Percentiles rank a stretch among this genome's conserved stretches.
Evolutionary conservation across 1,140 invertebrate species (phyloP).

Genomic region (Drusus annulatus): DNA sequence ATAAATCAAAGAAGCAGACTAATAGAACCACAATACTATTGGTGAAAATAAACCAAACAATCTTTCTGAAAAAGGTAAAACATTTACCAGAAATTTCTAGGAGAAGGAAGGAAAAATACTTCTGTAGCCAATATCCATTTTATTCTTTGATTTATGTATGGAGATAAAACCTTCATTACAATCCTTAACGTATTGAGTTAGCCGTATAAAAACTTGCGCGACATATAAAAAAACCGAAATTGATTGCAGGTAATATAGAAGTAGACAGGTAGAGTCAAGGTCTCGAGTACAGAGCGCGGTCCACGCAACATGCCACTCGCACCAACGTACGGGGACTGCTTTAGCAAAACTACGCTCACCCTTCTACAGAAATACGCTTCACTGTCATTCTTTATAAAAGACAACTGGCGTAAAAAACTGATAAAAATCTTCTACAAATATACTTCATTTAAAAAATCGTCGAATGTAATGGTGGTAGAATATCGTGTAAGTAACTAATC

Average conservation of each 20-base stretch:
- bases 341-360: not conserved
- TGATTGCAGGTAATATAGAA: constrained; percentile 27
- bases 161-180: constrained; percentile 12
- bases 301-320: constrained; percentile 3
- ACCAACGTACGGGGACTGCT: not conserved
- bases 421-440: too few relatives aligned
- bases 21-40: too few relatives aligned
- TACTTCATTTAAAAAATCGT: too few relatives aligned
- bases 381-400: too few relatives aligned
- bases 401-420: too few relatives aligned
- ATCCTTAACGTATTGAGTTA: not conserved
- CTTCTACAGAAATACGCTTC: not conserved
- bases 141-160: not conserved
- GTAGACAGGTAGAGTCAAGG: not conserved
- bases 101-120: too few relatives aligned
- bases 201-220: not conserved
- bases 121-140: not conserved
- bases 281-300: not conserved
- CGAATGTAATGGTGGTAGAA: too few relatives aligned
- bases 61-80: too few relatives aligned
- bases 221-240: constrained; percentile 25
- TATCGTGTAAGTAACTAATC: too few relatives aligned
- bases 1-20: too few relatives aligned
- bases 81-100: too few relatives aligned
- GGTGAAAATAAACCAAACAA: too few relatives aligned